Percentiles rank a stretch among this genome's conserved stretches.
These are phyloP conservation scores for Anastatus disparis DNA, from an alignment of 1,140 invertebrate genomes.

Conservation along the genomic window DNA sequence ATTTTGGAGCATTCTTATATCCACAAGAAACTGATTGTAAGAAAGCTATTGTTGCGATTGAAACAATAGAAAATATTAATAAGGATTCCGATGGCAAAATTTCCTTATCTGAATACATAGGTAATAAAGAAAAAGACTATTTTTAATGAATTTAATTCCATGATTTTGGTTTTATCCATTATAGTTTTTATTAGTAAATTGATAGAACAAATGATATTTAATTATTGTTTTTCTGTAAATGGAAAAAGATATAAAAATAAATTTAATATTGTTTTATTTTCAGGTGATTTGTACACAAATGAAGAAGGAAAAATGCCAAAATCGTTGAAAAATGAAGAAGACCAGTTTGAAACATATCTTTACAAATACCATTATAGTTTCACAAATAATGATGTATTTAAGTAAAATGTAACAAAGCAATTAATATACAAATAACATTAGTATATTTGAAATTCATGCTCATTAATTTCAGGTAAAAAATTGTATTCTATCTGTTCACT, in stretches of 20 bases:
- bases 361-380: slow-evolving; percentile 91
- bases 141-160: too few relatives aligned
- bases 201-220: neutral
- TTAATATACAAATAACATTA: slow-evolving; percentile 2
- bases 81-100: slow-evolving; percentile 92
- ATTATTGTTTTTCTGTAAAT: neutral
- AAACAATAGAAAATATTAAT: slow-evolving; percentile 98
- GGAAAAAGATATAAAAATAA: neutral
- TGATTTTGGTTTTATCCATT: too few relatives aligned
- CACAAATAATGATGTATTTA: slow-evolving; percentile 84
- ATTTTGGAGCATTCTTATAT: slow-evolving; percentile 93
- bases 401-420: slow-evolving; percentile 1
- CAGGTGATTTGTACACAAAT: slow-evolving; percentile 86
- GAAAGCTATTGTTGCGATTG: slow-evolving; percentile 90
- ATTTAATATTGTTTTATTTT: slow-evolving; percentile 34
- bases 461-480: slow-evolving; percentile 73
- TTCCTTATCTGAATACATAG: slow-evolving; percentile 81
- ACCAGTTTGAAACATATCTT: slow-evolving; percentile 86
- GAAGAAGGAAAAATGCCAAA: slow-evolving; percentile 86
- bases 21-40: slow-evolving; percentile 95
- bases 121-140: slow-evolving; percentile 63
- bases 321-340: slow-evolving; percentile 94
- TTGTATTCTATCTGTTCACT: slow-evolving; percentile 96
- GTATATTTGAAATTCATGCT: neutral
- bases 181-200: too few relatives aligned